Conservation (phyloP, 2,113 vertebrate genomes). For the Hippocampus comes region DNA sequence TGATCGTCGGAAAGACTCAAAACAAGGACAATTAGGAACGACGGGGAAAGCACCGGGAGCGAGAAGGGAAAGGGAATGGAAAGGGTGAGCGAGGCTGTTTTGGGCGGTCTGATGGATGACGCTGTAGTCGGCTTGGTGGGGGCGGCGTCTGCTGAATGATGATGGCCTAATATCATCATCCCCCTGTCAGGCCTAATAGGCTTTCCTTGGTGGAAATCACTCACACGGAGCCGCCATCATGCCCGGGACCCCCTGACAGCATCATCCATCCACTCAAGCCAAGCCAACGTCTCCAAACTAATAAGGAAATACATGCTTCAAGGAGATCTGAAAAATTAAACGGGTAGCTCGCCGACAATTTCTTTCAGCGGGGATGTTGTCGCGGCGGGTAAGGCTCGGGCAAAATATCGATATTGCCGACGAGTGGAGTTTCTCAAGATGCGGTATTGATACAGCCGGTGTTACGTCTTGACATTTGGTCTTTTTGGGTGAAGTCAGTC, state of each 20-base stretch:
- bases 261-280: conserved; percentile 97
- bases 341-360: conserved; percentile 98
- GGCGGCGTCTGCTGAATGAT: conserved; percentile 96
- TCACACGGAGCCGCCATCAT: conserved; percentile 98
- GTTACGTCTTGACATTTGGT: neutral
- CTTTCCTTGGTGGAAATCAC: conserved; percentile 99
- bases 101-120: conserved; percentile 93
- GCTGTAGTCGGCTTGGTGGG: conserved; percentile 80
- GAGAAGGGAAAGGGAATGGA: conserved; percentile 30
- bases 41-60: conserved; percentile 25
- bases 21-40: conserved; percentile 51
- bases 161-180: conserved; percentile 99
- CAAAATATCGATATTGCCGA: neutral
- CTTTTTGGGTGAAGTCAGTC: neutral
- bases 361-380: conserved; percentile 87
- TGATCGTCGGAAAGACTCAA: conserved; percentile 40
- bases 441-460: neutral
- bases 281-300: conserved; percentile 92
- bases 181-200: conserved; percentile 99
- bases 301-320: conserved; percentile 99
- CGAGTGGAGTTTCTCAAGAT: neutral
- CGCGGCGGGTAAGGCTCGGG: neutral
- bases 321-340: conserved; percentile 99
- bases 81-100: conserved; percentile 61
- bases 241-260: conserved; percentile 92